Base-by-base conservation (phyloP, 2,797 vertebrate genomes). In the Ficedula albicollis region DNA sequence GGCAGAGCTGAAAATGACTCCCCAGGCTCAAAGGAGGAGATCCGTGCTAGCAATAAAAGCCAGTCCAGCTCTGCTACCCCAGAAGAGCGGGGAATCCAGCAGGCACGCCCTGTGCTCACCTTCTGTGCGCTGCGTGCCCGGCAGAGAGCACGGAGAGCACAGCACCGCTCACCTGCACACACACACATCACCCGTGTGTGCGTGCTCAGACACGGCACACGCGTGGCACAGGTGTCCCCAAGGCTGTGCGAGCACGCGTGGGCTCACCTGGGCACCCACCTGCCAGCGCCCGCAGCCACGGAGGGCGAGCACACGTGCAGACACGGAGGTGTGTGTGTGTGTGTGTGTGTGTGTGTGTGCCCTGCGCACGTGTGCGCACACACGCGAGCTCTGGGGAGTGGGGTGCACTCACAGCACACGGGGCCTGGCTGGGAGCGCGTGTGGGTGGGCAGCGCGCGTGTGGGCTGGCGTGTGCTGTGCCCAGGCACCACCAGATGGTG, bases 401-500 rank as follows among this genome's bases (percentile, higher is more conserved):
- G 38, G n/a, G 27, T 9, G 32, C 32, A 15, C 63, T 41, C 54
- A n/a, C n/a, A 13, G 18, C 11, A 2, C 9, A 1, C 1, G 38
- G 27, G 25, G 19, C 14, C 48, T 48, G 18, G 1, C 63, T 2
- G 52, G 29, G 21, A 84, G 77, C 2, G 25, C 9, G 0, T 17
- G 88, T 89, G 88, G 67, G 93, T 74, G 82, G 75, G 67, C 68
- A 56, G 51, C 26, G 3, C 11, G 58, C 6, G 0, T 62, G 84
- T 84, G 70, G 70, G 75, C 54, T 32, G 81, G 81, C 2, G 0
- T 76, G 87, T 87, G 82, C 94, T 77, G 44, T 89, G 83, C 85
- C 90, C 92, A 77, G 64, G 92, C 80, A 83, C 95, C 92, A 83
- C n/a, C 90, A 96, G 87, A 94, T 85, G 92, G 96, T 94, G 88